These are phyloP conservation scores for Tyrannus savana DNA, from an alignment of 2,113 vertebrate species.

Conservation along the genomic window DNA sequence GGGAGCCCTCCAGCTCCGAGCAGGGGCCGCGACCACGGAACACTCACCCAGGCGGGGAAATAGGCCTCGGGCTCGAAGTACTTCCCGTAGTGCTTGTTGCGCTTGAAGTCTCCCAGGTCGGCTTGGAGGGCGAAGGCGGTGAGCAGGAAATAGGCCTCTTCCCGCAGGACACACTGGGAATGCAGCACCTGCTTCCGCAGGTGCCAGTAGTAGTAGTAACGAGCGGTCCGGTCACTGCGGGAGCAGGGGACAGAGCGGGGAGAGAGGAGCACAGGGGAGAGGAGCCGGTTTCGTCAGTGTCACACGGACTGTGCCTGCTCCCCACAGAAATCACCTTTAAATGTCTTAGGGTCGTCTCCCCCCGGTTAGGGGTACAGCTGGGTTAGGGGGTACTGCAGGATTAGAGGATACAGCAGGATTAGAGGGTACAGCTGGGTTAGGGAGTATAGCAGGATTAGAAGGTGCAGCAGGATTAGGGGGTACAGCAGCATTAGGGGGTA, in stretches of 20 bases:
- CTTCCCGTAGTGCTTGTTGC: conserved; percentile 93
- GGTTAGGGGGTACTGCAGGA: neutral
- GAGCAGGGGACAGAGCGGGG: neutral
- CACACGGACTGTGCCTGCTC: neutral
- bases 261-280: neutral
- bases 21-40: fast-evolving
- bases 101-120: conserved; percentile 96
- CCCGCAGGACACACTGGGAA: conserved; percentile 90
- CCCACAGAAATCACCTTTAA: neutral
- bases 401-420: neutral
- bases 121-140: conserved; percentile 96
- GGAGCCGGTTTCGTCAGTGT: neutral
- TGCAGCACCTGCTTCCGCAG: conserved; percentile 94
- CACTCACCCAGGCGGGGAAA: conserved; percentile 91
- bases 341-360: neutral
- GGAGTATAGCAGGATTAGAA: neutral
- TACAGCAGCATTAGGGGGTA: too few relatives aligned
- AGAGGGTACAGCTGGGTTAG: neutral
- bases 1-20: neutral
- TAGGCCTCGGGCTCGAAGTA: conserved; percentile 98
- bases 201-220: conserved; percentile 99
- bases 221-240: conserved; percentile 88
- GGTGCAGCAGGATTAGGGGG: neutral
- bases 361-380: neutral
- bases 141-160: conserved; percentile 97